Conservation (phyloP, 2,113 vertebrate genomes). For the Trichomycterus rosablanca region DNA sequence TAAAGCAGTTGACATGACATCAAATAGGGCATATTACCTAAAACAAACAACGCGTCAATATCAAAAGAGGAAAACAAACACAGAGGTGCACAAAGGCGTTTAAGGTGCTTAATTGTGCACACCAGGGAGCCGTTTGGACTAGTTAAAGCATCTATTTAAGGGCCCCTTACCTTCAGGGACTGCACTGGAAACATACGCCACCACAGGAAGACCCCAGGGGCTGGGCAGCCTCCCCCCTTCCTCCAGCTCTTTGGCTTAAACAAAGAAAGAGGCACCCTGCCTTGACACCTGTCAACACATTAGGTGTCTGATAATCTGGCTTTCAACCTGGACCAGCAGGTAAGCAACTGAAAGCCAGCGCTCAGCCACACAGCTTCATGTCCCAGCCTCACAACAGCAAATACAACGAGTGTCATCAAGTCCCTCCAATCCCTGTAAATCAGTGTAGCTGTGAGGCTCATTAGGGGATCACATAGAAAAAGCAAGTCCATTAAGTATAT, state of each 20-base stretch:
- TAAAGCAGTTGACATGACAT: slow-evolving; percentile 6
- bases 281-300: slow-evolving; percentile 65
- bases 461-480: slow-evolving; percentile 1
- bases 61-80: slow-evolving; percentile 58
- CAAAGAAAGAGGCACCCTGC: slow-evolving; percentile 58
- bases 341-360: slow-evolving; percentile 47
- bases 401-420: neutral
- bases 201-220: slow-evolving; percentile 71
- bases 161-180: slow-evolving; percentile 50
- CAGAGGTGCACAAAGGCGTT: slow-evolving; percentile 54
- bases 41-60: slow-evolving; percentile 45
- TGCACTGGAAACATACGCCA: slow-evolving; percentile 56
- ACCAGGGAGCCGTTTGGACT: slow-evolving; percentile 58
- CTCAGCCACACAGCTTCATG: slow-evolving; percentile 30
- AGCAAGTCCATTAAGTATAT: neutral
- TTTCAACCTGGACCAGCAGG: slow-evolving; percentile 57
- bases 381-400: slow-evolving; percentile 20
- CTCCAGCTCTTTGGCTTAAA: slow-evolving; percentile 45
- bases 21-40: slow-evolving; percentile 41
- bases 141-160: slow-evolving; percentile 56
- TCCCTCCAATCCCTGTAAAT: slow-evolving; percentile 14
- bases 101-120: slow-evolving; percentile 64
- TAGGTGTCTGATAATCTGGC: slow-evolving; percentile 61
- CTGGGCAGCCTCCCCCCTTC: slow-evolving; percentile 42
- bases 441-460: neutral